A percentile compares a stretch with the other conserved stretches of the same genome.
phyloP scores from a whole-genome alignment of 2,888 invertebrate species.

The Pegoplata infirma region DNA sequence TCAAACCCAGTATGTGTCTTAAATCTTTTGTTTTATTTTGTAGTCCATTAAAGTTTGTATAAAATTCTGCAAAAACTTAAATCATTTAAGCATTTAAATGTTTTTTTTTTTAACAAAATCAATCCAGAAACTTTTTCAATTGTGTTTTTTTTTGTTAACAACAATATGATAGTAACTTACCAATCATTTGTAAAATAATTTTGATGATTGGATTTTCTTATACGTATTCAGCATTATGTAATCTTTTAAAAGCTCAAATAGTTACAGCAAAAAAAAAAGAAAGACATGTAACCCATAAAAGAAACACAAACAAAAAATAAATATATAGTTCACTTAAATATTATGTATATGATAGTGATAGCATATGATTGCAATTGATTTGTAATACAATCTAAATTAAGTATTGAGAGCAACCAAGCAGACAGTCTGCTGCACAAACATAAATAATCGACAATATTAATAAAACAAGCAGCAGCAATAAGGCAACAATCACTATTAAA shows the following conservation, averaged over 20 bases:
- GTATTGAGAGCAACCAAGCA: conserved; percentile 12
- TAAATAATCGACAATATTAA: conserved; percentile 15
- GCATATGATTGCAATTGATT: conserved; percentile 44
- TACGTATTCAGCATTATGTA: too few relatives aligned
- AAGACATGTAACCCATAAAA: too few relatives aligned
- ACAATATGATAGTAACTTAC: not conserved
- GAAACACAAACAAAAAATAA: conserved; percentile 7
- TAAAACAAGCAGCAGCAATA: too few relatives aligned
- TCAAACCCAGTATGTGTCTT: too few relatives aligned
- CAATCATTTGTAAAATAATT: not conserved
- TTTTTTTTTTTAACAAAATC: not conserved
- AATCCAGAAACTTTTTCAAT: conserved; percentile 4
- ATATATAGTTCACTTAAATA: conserved; percentile 31
- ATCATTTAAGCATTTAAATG: not conserved
- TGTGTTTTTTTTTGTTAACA: not conserved
- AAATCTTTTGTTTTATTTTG: not conserved
- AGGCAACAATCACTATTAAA: too few relatives aligned
- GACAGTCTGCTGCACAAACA: conserved; percentile 12
- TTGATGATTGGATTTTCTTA: conserved; percentile 19
- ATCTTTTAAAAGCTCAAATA: conserved; percentile 5
- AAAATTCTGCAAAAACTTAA: not conserved
- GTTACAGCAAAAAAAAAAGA: conserved; percentile 20
- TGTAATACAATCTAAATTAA: conserved; percentile 35
- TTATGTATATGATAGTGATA: conserved; percentile 8
- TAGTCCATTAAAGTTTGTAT: not conserved